phyloP scores from a whole-genome alignment of 2,888 invertebrate species.

The Drosophila paracracens region DNA sequence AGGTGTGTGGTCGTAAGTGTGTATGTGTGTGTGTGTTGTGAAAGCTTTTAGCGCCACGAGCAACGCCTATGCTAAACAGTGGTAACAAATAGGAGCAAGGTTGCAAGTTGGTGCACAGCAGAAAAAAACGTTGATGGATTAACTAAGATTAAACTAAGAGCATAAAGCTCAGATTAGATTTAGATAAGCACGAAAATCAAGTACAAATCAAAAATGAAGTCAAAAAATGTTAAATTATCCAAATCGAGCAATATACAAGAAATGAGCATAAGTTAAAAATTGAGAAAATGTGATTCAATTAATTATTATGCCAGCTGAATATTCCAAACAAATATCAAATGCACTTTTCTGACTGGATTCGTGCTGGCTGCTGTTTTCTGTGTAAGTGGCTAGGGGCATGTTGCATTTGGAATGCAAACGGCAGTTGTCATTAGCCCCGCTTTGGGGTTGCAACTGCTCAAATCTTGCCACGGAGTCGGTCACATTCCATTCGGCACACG shows the following conservation, averaged over 20 bases:
- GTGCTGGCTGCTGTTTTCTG: slow-evolving; percentile 13
- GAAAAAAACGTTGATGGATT: not conserved
- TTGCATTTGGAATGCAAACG: slow-evolving; percentile 47
- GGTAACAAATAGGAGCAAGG: slow-evolving; percentile 20
- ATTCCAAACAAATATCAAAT: not conserved
- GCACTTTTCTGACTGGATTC: not conserved
- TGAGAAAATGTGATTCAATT: not conserved
- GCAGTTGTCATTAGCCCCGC: slow-evolving; percentile 58
- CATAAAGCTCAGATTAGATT: not conserved
- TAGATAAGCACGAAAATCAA: not conserved
- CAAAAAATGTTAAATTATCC: not conserved
- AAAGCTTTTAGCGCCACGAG: slow-evolving; percentile 73
- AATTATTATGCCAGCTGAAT: not conserved
- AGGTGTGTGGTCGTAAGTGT: slow-evolving; percentile 58
- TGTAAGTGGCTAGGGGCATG: slow-evolving; percentile 30
- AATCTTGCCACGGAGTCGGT: slow-evolving; percentile 34
- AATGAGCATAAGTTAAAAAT: not conserved
- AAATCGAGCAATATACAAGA: not conserved
- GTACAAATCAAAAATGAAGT: no score
- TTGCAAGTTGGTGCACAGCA: slow-evolving; percentile 18
- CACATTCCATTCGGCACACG: slow-evolving; percentile 21
- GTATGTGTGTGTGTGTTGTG: slow-evolving; percentile 13
- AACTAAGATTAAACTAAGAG: not conserved
- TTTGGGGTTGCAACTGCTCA: slow-evolving; percentile 17
- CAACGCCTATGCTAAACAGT: slow-evolving; percentile 60